Conservation (phyloP, 23 tunicate genomes). For the Halocynthia aurantium region DNA sequence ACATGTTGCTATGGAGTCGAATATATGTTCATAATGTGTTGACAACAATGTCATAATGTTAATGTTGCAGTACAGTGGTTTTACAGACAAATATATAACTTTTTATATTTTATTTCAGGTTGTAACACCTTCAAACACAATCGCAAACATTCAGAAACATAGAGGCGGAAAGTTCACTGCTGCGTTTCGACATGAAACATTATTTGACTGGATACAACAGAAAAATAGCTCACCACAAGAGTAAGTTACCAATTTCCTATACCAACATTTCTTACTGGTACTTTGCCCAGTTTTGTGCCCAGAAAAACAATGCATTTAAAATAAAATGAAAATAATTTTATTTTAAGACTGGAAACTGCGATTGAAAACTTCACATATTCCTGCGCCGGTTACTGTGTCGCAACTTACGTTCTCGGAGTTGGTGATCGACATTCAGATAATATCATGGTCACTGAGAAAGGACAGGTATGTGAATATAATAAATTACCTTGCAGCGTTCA, state of each 20-base stretch:
- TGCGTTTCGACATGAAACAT: slow-evolving; percentile 72
- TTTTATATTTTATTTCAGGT: slow-evolving; percentile 34
- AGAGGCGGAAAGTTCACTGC: slow-evolving; percentile 46
- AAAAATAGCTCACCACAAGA: slow-evolving; percentile 30
- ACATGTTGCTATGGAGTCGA: no score
- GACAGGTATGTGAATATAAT: no score
- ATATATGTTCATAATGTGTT: no score
- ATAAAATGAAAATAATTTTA: no score
- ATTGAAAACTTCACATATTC: slow-evolving; percentile 87
- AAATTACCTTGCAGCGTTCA: no score
- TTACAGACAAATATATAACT: background rate
- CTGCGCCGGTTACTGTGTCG: slow-evolving; percentile 94
- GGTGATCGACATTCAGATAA: slow-evolving; percentile 94
- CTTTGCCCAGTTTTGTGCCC: no score
- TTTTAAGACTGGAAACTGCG: slow-evolving; percentile 58
- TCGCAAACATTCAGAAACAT: slow-evolving; percentile 83
- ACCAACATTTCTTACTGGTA: no score
- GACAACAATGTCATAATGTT: no score
- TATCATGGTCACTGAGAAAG: slow-evolving; percentile 85
- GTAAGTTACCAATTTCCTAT: no score
- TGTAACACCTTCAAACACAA: slow-evolving; percentile 71
- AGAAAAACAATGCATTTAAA: no score
- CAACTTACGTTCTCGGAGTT: slow-evolving; percentile 85
- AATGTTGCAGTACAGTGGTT: no score
- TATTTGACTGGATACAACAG: slow-evolving; percentile 69